phyloP scores from a whole-genome alignment of 2,888 invertebrate genomes.

The Scaptodrosophila latifasciaeformis region DNA sequence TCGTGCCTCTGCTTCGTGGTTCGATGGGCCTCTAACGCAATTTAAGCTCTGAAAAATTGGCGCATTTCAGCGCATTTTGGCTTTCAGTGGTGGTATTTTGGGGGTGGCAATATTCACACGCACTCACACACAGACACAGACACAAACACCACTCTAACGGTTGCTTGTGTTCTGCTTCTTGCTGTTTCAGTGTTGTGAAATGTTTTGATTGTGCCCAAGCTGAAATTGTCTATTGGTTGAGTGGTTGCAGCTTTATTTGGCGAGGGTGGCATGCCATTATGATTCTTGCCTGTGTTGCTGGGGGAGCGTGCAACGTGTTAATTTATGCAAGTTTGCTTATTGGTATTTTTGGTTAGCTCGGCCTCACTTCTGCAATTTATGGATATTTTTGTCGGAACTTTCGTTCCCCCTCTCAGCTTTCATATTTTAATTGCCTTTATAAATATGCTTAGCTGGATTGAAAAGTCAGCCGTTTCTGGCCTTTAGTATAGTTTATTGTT shows the following conservation, averaged over 20 bases:
- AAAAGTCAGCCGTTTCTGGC: not conserved
- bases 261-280: too few relatives aligned
- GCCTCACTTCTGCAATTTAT: conserved; percentile 20
- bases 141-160: too few relatives aligned
- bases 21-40: conserved; percentile 45
- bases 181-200: conserved; percentile 38
- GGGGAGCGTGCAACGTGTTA: conserved; percentile 3
- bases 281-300: too few relatives aligned
- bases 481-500: too few relatives aligned
- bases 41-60: conserved; percentile 53
- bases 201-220: not conserved
- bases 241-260: too few relatives aligned
- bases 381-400: conserved; percentile 23
- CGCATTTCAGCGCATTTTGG: conserved; percentile 55
- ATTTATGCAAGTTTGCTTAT: conserved; percentile 31
- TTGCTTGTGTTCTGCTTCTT: not conserved
- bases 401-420: too few relatives aligned
- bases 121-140: too few relatives aligned
- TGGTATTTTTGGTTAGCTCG: conserved; percentile 1
- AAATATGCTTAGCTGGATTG: conserved; percentile 28
- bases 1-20: conserved; percentile 1
- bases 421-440: conserved; percentile 45
- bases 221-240: too few relatives aligned
- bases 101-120: conserved; percentile 25
- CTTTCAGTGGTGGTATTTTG: conserved; percentile 37